Base-by-base conservation (phyloP, 2,888 invertebrate species). In the Hydropsyche betteni region DNA sequence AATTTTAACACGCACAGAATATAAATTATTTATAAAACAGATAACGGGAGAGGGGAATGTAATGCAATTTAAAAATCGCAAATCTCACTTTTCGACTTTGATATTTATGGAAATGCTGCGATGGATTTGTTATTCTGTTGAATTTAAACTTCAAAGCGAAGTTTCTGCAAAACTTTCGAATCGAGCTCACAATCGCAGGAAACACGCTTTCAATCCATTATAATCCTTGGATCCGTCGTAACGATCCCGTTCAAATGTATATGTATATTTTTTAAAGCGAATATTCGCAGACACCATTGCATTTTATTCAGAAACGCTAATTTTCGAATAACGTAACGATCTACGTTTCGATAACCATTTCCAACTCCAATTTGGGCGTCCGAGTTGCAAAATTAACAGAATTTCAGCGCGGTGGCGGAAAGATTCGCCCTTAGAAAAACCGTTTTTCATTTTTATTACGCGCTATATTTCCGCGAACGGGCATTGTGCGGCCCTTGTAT, bases 391-490 rank as follows among this genome's bases (percentile, higher is more conserved):
- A 75, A 75, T 75, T 71, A 75, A 50, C 70, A 58, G 50, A 75
- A 71, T 75, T 71, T 71, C 44, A 51, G 24, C 14, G 16, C 33
- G 68, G 51, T 52, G 51, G 50, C 61, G 34, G 64, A 72, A 68
- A 72, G 75, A 75, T 75, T 75, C 68, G 51, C 71, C 53, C n/a
- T 61, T 75, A 68, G 64, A 64, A 75, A 68, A 51, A 34, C 64
- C 24, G 16, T 68, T 64, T 75, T 75, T 75, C 72, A 75, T 75
- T 75, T 72, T 72, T 72, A 61, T 61, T 75, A 53, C 68, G 12
- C 34, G 70, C 33, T 55, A 68, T 74, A 68, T 74, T 68, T 68
- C 16, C 69, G 44, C 36, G n/a, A 34, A 2, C 51, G 24, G 24
- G 24, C 50, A 44, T 44, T 14, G 69, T 16, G 52, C 69, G 16